These are phyloP conservation scores for Catalaphyllia jardinei DNA, from an alignment of 64 coral and sea anemone genomes.

Conservation along the genomic window DNA sequence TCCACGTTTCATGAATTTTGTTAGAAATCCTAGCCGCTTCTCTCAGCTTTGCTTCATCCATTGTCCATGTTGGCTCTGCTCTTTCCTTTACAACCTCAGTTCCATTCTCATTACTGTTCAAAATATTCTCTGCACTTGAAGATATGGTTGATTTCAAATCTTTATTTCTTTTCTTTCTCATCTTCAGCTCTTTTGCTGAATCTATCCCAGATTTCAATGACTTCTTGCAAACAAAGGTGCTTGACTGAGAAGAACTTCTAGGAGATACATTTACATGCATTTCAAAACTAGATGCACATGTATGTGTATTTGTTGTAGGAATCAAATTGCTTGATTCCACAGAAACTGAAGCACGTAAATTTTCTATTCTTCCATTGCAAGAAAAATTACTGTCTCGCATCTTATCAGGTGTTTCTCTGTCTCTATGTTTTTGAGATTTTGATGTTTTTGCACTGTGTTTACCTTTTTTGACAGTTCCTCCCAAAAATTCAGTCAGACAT, in stretches of 20 bases:
- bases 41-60: background rate
- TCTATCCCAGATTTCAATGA: background rate
- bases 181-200: background rate
- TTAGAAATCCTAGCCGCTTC: background rate
- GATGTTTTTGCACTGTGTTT: background rate
- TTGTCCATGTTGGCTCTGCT: background rate
- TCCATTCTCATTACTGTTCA: background rate
- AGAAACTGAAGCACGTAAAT: background rate
- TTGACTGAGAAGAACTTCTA: background rate
- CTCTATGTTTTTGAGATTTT: background rate
- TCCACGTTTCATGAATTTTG: conserved; percentile 20
- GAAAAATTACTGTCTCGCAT: background rate
- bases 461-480: background rate
- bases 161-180: background rate
- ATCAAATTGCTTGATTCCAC: background rate
- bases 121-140: background rate
- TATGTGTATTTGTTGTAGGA: background rate
- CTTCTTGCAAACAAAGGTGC: background rate
- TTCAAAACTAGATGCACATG: background rate
- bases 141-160: background rate
- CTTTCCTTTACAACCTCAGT: background rate
- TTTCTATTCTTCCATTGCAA: background rate
- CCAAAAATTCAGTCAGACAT: background rate
- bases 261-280: background rate
- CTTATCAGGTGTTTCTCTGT: background rate